Percentiles rank a stretch among this genome's conserved stretches.
phyloP scores from a whole-genome alignment of 2,797 vertebrate genomes.

The Arnoldichthys spilopterus region DNA sequence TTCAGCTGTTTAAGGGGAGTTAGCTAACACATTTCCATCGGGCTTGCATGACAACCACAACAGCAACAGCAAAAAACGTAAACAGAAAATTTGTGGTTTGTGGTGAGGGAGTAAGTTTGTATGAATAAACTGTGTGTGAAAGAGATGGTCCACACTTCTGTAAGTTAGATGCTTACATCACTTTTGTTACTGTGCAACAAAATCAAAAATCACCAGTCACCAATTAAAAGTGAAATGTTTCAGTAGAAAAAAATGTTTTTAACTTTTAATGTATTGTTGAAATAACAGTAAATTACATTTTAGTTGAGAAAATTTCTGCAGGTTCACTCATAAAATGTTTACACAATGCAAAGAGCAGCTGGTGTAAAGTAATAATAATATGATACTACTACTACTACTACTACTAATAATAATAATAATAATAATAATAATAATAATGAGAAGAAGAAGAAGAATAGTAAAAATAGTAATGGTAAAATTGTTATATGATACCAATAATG shows the following conservation, averaged over 20 bases:
- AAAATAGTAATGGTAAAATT: no score
- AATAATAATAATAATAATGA: no score
- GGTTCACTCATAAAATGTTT: no score
- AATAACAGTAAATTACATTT: neutral
- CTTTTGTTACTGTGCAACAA: neutral
- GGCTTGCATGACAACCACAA: constrained; percentile 30
- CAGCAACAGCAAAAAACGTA: constrained; percentile 25
- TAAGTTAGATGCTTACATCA: constrained; percentile 18
- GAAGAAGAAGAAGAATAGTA: no score
- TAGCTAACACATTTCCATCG: constrained; percentile 30
- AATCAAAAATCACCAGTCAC: neutral
- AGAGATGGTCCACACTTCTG: constrained; percentile 23
- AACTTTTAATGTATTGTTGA: neutral
- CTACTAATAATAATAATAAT: no score
- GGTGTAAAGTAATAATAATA: no score
- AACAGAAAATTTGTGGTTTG: constrained; percentile 34
- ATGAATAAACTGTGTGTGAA: constrained; percentile 15
- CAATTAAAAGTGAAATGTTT: no score
- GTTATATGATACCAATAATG: no score
- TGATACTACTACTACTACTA: no score
- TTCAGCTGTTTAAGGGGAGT: constrained; percentile 12
- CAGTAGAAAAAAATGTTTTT: neutral
- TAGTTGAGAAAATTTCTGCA: no score
- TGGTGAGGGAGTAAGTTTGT: constrained; percentile 21
- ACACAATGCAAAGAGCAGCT: no score